A percentile compares a stretch with the other conserved stretches of the same genome.
Evolutionary conservation across 2,113 vertebrate genomes (phyloP).

Genomic region (Megaceryle maxima): DNA sequence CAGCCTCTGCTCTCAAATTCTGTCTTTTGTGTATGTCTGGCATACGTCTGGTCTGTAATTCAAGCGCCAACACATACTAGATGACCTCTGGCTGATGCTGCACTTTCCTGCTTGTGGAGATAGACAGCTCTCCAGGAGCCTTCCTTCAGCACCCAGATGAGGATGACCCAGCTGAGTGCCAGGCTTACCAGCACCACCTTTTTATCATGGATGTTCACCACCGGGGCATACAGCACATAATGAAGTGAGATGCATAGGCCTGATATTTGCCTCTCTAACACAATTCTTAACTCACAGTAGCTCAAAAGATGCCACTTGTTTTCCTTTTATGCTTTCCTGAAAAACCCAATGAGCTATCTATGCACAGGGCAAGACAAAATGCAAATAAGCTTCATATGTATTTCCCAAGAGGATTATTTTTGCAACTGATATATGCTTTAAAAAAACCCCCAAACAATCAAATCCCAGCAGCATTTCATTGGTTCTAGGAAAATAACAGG

Average conservation of each 20-base stretch:
- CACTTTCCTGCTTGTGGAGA: not conserved
- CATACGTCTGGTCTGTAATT: not conserved
- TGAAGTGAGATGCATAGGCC: not conserved
- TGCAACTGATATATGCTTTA: not conserved
- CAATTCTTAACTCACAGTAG: not conserved
- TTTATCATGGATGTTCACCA: not conserved
- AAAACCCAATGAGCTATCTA: not conserved
- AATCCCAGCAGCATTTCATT: not conserved
- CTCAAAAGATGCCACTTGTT: not conserved
- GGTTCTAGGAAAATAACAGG: not conserved
- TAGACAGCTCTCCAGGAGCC: not conserved
- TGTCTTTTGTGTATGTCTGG: not conserved
- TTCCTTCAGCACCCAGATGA: not conserved
- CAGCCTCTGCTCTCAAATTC: not conserved
- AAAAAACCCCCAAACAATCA: not conserved
- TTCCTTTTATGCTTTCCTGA: not conserved
- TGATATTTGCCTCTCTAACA: not conserved
- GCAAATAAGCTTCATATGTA: not conserved
- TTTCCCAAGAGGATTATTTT: not conserved
- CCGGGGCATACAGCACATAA: not conserved
- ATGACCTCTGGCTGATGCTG: not conserved
- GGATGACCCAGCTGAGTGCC: not conserved
- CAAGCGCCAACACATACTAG: not conserved
- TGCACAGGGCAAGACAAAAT: not conserved
- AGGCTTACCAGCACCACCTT: not conserved